Evolutionary conservation across 2,113 vertebrate genomes (phyloP).

Genomic region (Suncus etruscus): DNA sequence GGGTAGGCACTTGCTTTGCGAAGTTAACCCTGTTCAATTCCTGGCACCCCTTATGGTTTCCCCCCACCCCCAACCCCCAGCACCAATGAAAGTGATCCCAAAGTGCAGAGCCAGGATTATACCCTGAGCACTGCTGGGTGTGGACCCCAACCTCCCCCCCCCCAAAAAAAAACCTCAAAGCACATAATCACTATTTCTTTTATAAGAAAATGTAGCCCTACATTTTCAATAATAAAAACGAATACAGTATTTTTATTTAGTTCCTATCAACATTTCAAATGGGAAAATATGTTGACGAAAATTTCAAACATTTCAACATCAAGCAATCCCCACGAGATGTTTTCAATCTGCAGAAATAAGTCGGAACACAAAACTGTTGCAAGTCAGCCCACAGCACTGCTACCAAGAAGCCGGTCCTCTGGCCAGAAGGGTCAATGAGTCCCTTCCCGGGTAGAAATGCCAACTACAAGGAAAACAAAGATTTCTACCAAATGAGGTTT

Average conservation of each 20-base stretch:
- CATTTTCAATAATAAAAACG: neutral
- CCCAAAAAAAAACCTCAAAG: neutral
- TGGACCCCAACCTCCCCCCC: neutral
- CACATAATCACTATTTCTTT: neutral
- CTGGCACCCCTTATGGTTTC: no score
- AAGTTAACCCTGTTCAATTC: no score
- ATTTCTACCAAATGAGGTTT: conserved; percentile 30
- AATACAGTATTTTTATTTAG: neutral
- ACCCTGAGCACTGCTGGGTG: no score
- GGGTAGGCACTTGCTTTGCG: no score
- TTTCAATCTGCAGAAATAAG: conserved; percentile 28
- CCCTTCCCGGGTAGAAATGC: neutral
- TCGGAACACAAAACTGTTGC: neutral
- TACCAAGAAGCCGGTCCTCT: neutral
- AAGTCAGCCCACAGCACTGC: neutral
- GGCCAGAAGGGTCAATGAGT: no score
- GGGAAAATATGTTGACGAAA: conserved; percentile 12
- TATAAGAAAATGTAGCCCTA: neutral
- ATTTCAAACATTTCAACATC: conserved; percentile 1
- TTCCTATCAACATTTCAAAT: conserved; percentile 32
- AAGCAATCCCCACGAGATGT: neutral
- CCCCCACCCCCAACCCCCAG: no score
- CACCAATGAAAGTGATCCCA: no score
- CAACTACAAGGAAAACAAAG: conserved; percentile 14
- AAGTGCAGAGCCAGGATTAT: no score